phyloP scores from a whole-genome alignment of 2,888 invertebrate genomes.

The Oscheius onirici region DNA sequence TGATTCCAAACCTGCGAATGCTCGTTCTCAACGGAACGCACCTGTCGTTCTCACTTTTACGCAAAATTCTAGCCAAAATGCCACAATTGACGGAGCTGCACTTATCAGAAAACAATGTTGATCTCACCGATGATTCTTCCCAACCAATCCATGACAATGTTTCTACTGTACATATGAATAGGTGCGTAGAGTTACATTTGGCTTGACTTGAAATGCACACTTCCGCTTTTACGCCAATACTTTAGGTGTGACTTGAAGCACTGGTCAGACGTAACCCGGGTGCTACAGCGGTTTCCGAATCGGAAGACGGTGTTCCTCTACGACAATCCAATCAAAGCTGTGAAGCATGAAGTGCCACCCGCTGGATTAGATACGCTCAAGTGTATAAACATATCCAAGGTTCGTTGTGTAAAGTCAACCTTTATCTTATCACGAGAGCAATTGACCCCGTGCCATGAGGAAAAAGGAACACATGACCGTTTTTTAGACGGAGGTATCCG shows the following conservation, averaged over 20 bases:
- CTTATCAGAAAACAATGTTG: slow-evolving; percentile 47
- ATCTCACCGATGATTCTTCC: slow-evolving; percentile 10
- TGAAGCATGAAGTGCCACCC: slow-evolving; percentile 39
- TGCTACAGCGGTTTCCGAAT: slow-evolving; percentile 54
- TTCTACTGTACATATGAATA: slow-evolving; percentile 47
- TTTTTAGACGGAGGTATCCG: slow-evolving; percentile 51
- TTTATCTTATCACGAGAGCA: slow-evolving; percentile 23
- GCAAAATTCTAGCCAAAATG: slow-evolving; percentile 41
- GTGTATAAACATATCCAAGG: slow-evolving; percentile 50
- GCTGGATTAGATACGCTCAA: slow-evolving; percentile 41
- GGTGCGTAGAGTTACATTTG: slow-evolving; percentile 32
- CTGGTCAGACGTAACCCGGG: slow-evolving; percentile 52
- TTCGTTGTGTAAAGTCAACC: slow-evolving; percentile 19
- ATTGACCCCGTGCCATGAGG: background rate
- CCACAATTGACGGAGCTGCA: slow-evolving; percentile 58
- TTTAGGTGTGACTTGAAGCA: slow-evolving; percentile 51
- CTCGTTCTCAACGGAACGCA: slow-evolving; percentile 60
- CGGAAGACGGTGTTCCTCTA: slow-evolving; percentile 77
- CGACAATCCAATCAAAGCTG: slow-evolving; percentile 68
- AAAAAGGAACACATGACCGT: background rate
- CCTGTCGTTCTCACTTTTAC: slow-evolving; percentile 48
- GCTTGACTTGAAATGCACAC: background rate
- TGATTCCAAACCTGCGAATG: slow-evolving; percentile 45
- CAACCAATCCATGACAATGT: slow-evolving; percentile 43
- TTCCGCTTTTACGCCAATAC: slow-evolving; percentile 11